Percentiles rank a stretch among this genome's conserved stretches.
phyloP scores from a whole-genome alignment of 2,797 vertebrate species.

The Coilia nasus region DNA sequence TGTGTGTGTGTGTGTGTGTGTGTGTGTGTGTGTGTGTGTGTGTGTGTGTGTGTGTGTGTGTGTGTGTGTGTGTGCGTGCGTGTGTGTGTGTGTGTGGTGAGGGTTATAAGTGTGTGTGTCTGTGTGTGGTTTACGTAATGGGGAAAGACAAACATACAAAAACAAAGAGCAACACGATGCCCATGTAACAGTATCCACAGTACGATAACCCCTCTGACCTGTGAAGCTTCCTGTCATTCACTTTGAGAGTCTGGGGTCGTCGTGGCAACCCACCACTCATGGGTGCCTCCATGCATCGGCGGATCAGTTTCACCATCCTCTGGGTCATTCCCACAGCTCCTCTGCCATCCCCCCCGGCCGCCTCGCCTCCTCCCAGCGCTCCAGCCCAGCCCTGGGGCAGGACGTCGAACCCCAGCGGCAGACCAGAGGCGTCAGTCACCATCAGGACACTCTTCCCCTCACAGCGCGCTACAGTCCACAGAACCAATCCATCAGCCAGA shows the following conservation, averaged over 20 bases:
- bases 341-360: constrained; percentile 17
- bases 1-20: not conserved
- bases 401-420: constrained; percentile 46
- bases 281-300: constrained; percentile 64
- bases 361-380: not conserved
- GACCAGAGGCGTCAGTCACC: constrained; percentile 42
- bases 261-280: constrained; percentile 62
- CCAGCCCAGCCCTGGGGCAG: constrained; percentile 21
- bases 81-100: not conserved
- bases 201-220: constrained; percentile 51
- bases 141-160: not conserved
- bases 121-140: not conserved
- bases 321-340: constrained; percentile 34
- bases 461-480: constrained; percentile 14
- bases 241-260: constrained; percentile 60
- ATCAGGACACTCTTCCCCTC: constrained; percentile 38
- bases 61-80: not conserved
- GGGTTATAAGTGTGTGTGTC: not conserved
- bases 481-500: not conserved
- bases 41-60: not conserved
- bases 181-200: not conserved
- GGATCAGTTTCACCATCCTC: constrained; percentile 62
- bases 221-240: constrained; percentile 64
- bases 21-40: not conserved
- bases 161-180: too few relatives aligned